Conservation (phyloP, 2,113 vertebrate genomes). For the Eptatretus burgeri region DNA sequence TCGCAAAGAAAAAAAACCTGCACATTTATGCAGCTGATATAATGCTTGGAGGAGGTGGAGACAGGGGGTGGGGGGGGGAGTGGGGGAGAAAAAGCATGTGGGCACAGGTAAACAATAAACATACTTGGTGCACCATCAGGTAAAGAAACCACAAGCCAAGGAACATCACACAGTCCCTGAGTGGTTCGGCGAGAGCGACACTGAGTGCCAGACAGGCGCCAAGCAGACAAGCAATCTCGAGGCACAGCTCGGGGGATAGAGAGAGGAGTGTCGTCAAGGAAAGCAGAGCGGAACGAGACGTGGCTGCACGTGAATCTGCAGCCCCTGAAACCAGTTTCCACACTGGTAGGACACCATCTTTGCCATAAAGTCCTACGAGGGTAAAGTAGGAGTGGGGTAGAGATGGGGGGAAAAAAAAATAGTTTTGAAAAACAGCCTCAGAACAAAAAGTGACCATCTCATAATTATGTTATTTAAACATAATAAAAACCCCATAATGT, state of each 20-base stretch:
- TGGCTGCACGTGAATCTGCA: too few relatives aligned
- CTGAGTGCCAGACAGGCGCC: slow-evolving; percentile 25
- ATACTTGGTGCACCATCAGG: slow-evolving; percentile 41
- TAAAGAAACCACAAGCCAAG: slow-evolving; percentile 37
- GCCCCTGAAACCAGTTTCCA: slow-evolving; percentile 28
- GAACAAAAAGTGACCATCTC: too few relatives aligned
- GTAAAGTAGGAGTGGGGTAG: not conserved
- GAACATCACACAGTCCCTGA: slow-evolving; percentile 35
- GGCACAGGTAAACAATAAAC: not conserved
- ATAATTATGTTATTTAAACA: too few relatives aligned
- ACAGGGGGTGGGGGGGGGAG: not conserved
- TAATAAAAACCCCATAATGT: too few relatives aligned
- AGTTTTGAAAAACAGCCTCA: not conserved
- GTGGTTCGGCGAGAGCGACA: slow-evolving; percentile 18
- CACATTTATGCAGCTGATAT: not conserved
- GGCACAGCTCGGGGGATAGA: slow-evolving; percentile 42
- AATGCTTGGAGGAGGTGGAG: not conserved
- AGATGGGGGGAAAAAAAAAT: not conserved
- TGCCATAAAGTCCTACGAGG: slow-evolving; percentile 44
- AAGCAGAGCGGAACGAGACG: slow-evolving; percentile 28
- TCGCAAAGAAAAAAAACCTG: not conserved
- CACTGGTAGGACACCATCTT: slow-evolving; percentile 42
- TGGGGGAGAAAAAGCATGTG: not conserved
- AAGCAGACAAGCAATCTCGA: slow-evolving; percentile 50
- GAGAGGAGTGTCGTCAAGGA: slow-evolving; percentile 40